Evolutionary conservation across 2,888 invertebrate genomes (phyloP).

Genomic region (Thelaira solivaga): DNA sequence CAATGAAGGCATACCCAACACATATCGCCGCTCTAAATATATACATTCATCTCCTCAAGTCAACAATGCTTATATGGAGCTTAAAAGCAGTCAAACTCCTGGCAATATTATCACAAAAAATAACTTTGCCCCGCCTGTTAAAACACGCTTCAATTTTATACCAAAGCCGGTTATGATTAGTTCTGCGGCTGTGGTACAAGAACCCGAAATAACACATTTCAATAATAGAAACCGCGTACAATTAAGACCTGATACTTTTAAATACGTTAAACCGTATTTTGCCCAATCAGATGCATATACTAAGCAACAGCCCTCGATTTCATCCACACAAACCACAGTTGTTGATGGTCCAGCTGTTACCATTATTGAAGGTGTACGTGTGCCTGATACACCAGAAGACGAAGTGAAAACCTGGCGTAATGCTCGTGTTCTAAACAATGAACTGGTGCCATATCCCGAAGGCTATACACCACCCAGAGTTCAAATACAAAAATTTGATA

Average conservation of each 20-base stretch:
- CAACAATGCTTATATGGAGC: conserved; percentile 35
- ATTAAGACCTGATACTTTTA: neutral
- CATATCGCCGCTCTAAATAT: conserved; percentile 31
- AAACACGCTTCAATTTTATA: conserved; percentile 29
- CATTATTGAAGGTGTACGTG: conserved; percentile 85
- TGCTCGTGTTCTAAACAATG: conserved; percentile 91
- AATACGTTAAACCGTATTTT: neutral
- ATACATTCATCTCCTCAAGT: conserved; percentile 3
- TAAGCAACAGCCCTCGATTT: neutral
- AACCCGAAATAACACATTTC: neutral
- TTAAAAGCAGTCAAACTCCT: neutral
- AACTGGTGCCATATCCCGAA: conserved; percentile 85
- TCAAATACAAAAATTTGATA: conserved; percentile 71
- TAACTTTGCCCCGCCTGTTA: conserved; percentile 65
- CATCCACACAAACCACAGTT: conserved; percentile 64
- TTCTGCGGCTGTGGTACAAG: conserved; percentile 37
- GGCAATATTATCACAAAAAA: conserved; percentile 70
- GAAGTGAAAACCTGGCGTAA: conserved; percentile 89
- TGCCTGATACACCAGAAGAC: conserved; percentile 90
- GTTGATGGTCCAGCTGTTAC: conserved; percentile 77
- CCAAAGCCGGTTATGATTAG: conserved; percentile 38
- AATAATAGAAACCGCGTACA: neutral
- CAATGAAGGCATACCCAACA: conserved; percentile 9
- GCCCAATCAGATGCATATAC: neutral
- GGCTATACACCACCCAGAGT: conserved; percentile 83